These are phyloP conservation scores for Anoplolepis gracilipes DNA, from an alignment of 1,140 invertebrate species.

Conservation along the genomic window DNA sequence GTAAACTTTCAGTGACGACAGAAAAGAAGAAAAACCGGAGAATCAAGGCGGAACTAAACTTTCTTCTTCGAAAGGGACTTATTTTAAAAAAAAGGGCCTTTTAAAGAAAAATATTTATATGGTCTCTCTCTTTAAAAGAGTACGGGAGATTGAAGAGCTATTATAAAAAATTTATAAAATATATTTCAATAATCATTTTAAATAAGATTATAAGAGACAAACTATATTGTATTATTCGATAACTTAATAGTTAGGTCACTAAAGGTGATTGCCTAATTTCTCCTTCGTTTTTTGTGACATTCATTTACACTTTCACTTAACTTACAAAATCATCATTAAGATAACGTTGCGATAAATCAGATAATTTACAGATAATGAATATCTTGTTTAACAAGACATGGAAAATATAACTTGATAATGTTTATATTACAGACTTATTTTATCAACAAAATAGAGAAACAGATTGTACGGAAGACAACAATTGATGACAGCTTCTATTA, in stretches of 20 bases:
- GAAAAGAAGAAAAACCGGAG: neutral
- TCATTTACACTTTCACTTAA: too few species aligned
- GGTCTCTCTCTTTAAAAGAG: neutral
- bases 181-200: neutral
- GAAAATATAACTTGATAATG: neutral
- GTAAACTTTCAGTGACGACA: neutral
- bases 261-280: neutral
- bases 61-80: neutral
- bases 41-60: neutral
- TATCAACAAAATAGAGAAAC: neutral
- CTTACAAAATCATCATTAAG: neutral
- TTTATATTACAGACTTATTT: neutral
- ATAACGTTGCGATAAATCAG: neutral
- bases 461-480: neutral
- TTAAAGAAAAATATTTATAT: too few species aligned
- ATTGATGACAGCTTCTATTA: neutral
- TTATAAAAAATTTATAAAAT: neutral
- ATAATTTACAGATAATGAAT: neutral
- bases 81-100: too few species aligned
- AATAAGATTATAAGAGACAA: neutral
- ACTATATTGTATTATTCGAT: neutral
- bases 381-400: neutral
- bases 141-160: neutral
- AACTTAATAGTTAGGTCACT: constrained; percentile 5
- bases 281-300: neutral